Conservation (phyloP, 92 coral and sea anemone species). For the Nematostella vectensis region DNA sequence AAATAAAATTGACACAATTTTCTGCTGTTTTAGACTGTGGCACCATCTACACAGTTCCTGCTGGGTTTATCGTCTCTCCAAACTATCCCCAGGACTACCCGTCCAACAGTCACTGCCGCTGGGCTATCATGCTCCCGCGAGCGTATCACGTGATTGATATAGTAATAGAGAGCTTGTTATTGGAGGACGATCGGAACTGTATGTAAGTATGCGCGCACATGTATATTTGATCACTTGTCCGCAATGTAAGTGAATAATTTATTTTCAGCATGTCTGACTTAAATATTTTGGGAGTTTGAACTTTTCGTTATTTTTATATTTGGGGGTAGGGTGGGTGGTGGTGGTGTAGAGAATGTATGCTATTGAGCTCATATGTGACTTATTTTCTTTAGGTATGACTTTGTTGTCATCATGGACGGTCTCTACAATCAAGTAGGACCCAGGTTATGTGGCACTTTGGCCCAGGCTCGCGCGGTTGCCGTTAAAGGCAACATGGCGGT, state of each 20-base stretch:
- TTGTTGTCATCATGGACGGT: conserved; percentile 50
- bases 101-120: conserved; percentile 54
- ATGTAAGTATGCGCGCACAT: conserved; percentile 29
- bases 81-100: conserved; percentile 64
- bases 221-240: too few relatives aligned
- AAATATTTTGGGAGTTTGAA: too few relatives aligned
- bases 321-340: too few relatives aligned
- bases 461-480: conserved; percentile 17
- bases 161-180: conserved; percentile 31
- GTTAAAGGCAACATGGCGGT: conserved; percentile 24
- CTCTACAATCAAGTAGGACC: conserved; percentile 32
- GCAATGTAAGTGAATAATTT: too few relatives aligned
- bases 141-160: conserved; percentile 48
- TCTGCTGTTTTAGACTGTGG: conserved; percentile 64
- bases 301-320: too few relatives aligned
- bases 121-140: conserved; percentile 54
- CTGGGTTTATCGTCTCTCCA: conserved; percentile 57
- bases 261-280: too few relatives aligned
- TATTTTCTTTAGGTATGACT: conserved; percentile 62
- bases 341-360: too few relatives aligned
- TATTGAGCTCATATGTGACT: too few relatives aligned
- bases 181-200: conserved; percentile 77
- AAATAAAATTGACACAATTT: too few relatives aligned
- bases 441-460: conserved; percentile 20
- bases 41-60: conserved; percentile 23